Base-by-base conservation (phyloP, 1,140 invertebrate genomes). In the Holcopasites calliopsidis region DNA sequence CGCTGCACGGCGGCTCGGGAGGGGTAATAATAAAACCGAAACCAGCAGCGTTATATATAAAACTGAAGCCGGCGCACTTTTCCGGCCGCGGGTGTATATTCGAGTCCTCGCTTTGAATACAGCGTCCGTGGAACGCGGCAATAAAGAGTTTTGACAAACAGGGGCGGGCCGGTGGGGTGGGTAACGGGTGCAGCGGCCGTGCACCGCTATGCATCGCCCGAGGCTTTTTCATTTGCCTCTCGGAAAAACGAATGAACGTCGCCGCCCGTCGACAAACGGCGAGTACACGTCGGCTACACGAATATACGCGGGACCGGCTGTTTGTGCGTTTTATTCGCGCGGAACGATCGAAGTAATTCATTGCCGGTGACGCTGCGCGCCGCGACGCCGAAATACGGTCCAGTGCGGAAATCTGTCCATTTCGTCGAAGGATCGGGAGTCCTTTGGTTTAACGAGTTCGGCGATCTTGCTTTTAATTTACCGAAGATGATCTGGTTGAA, bases 111-210 rank as follows among this genome's bases (percentile, higher is more conserved):
- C 81, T 86, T 86, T 87, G 86, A 85, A 87, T 87, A 87, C 77
- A 86, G 77, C 82, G 72, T 57, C 65, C 76, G 76, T 70, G 80
- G 79, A 78, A 86, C 85, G n/a, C n/a, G 80, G 85, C 86, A 86
- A 87, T 87, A 87, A 87, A 86, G 84, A 86, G 84, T 86, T 87
- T 86, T 87, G 85, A 87, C 83, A 86, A 87, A 87, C 86, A 85
- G 66, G 49, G 72, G 52, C 21, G 21, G 40, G 31, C 3, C n/a
- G 55, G 38, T 23, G 7, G 11, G 55, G 13, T 11, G 1, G 0
- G 47, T 23, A 35, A 47, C 55, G 61, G 42, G 68, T 23, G 55
- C 38, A 47, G 10, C 11, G 49, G 57, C 47, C 76, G 60, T 44
- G 55, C 38, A 70, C 65, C 54, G 66, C 79, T 33, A 73, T 73